A percentile compares a stretch with the other conserved stretches of the same genome.
phyloP scores from a whole-genome alignment of 2,888 invertebrate species.

The Brassicogethes aeneus region DNA sequence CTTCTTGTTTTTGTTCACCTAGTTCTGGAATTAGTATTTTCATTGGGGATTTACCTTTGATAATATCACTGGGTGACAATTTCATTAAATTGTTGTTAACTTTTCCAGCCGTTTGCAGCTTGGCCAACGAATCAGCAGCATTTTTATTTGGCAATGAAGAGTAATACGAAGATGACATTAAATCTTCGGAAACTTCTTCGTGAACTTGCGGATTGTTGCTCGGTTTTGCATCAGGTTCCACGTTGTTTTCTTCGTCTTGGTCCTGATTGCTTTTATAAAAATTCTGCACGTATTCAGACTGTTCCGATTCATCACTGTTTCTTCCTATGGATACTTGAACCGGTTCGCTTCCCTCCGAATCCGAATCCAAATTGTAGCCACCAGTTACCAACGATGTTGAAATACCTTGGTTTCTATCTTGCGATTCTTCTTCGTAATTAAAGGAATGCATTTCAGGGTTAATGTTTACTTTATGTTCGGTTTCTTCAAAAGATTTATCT shows the following conservation, averaged over 20 bases:
- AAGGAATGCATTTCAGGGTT: constrained; percentile 40
- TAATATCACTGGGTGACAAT: constrained; percentile 31
- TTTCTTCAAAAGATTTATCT: too few relatives aligned
- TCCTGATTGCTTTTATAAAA: constrained; percentile 23
- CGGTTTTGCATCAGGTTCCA: constrained; percentile 26
- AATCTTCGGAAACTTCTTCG: constrained; percentile 25
- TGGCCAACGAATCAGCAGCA: constrained; percentile 51
- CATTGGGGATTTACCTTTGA: constrained; percentile 42
- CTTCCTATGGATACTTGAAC: constrained; percentile 7
- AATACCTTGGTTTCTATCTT: constrained; percentile 14
- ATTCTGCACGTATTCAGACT: constrained; percentile 29
- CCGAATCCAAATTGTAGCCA: constrained; percentile 21
- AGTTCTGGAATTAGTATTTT: constrained; percentile 46
- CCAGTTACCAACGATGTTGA: constrained; percentile 23
- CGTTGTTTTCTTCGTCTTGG: constrained; percentile 19
- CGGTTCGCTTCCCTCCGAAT: constrained; percentile 17
- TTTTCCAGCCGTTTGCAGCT: constrained; percentile 49
- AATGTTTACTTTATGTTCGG: constrained; percentile 39
- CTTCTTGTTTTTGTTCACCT: constrained; percentile 13
- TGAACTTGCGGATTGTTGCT: constrained; percentile 8
- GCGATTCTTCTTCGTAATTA: constrained; percentile 41
- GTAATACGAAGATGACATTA: constrained; percentile 42
- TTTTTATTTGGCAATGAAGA: constrained; percentile 54
- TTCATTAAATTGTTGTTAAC: constrained; percentile 38
- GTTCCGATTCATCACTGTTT: constrained; percentile 13